Evolutionary conservation across 2,113 vertebrate genomes (phyloP).

Genomic region (Charina bottae): DNA sequence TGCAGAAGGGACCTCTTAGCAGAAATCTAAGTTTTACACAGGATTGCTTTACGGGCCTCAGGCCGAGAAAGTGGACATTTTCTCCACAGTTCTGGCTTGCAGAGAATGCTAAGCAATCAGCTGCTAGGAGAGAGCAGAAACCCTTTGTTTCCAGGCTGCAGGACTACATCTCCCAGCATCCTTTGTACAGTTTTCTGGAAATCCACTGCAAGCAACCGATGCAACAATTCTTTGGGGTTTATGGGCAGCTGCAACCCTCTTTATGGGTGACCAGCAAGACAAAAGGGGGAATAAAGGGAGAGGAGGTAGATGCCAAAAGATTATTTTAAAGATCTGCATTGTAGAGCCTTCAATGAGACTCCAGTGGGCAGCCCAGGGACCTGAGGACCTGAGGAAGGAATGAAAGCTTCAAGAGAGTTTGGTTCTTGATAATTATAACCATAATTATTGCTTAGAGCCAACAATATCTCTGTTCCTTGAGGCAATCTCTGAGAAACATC

Average conservation of each 20-base stretch:
- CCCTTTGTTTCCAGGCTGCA: conserved; percentile 10
- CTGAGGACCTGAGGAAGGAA: not conserved
- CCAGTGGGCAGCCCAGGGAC: too few species aligned
- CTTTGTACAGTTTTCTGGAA: not conserved
- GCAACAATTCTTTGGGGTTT: not conserved
- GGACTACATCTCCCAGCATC: conserved; percentile 21
- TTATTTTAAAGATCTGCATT: not conserved
- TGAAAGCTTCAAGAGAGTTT: not conserved
- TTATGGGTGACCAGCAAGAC: not conserved
- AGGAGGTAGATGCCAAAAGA: too few species aligned
- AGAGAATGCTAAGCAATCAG: conserved; percentile 11
- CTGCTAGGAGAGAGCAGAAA: not conserved
- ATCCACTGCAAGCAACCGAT: not conserved
- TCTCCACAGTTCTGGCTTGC: not conserved
- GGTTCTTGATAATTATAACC: not conserved
- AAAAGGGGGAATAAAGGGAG: not conserved
- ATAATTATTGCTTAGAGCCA: not conserved
- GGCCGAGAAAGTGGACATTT: conserved; percentile 4
- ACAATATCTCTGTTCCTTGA: not conserved
- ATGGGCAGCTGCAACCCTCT: not conserved
- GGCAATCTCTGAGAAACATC: not conserved
- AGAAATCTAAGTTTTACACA: not conserved
- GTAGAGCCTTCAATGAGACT: not conserved
- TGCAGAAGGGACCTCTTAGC: too few species aligned
- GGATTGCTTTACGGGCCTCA: not conserved